These are phyloP conservation scores for Anadara kagoshimensis DNA, from an alignment of 1,140 invertebrate genomes.

Conservation along the genomic window DNA sequence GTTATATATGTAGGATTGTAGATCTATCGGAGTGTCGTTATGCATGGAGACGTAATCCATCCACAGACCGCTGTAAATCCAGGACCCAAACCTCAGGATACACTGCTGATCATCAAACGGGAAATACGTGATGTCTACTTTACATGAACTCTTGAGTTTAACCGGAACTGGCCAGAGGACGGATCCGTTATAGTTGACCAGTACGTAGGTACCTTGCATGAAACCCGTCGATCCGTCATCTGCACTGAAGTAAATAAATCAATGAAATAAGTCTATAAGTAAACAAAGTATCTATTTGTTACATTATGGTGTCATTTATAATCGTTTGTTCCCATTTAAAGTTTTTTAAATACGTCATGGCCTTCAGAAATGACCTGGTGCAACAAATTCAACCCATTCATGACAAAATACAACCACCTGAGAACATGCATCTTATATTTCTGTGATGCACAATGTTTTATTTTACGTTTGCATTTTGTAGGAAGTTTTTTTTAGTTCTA, in stretches of 20 bases:
- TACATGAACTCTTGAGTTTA: conserved; percentile 73
- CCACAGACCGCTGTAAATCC: conserved; percentile 78
- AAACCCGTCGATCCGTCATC: conserved; percentile 78
- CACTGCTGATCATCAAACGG: conserved; percentile 72
- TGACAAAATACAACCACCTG: too few relatives aligned
- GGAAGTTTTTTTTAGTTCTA: too few relatives aligned
- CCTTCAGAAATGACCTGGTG: too few relatives aligned
- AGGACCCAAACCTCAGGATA: conserved; percentile 73
- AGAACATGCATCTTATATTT: too few relatives aligned
- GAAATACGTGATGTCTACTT: conserved; percentile 73
- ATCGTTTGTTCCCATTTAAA: too few relatives aligned
- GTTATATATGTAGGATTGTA: conserved; percentile 97
- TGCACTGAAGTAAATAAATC: conserved; percentile 64
- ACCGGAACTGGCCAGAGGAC: conserved; percentile 79
- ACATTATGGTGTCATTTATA: too few relatives aligned
- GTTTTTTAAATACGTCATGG: too few relatives aligned
- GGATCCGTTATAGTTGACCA: conserved; percentile 75
- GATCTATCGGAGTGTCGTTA: conserved; percentile 77
- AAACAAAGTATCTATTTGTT: not conserved
- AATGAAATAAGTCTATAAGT: not conserved
- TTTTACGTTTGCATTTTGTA: too few relatives aligned
- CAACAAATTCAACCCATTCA: too few relatives aligned
- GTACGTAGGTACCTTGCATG: conserved; percentile 76
- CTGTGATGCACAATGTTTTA: too few relatives aligned
- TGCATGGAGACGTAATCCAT: conserved; percentile 73